phyloP scores from a whole-genome alignment of 2,888 invertebrate genomes.

The Epirrita christyi region DNA sequence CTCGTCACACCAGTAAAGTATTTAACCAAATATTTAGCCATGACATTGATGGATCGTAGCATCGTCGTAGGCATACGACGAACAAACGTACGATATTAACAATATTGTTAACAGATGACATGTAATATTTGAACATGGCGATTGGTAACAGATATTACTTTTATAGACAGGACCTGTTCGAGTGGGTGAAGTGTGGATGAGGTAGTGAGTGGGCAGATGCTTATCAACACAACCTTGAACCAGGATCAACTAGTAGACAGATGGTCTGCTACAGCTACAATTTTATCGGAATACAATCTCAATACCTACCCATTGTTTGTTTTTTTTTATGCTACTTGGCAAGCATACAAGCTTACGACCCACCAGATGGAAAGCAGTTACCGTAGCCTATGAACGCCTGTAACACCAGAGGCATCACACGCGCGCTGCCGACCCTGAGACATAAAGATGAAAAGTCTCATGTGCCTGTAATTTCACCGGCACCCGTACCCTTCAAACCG shows the following conservation, averaged over 20 bases:
- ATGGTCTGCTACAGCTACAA: too few relatives aligned
- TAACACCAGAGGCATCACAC: too few relatives aligned
- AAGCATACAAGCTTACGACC: too few relatives aligned
- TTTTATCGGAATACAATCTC: too few relatives aligned
- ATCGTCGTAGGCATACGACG: conserved; percentile 13
- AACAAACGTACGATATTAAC: conserved; percentile 19
- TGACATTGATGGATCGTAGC: conserved; percentile 58
- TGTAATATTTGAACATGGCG: conserved; percentile 22
- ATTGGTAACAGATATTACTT: conserved; percentile 15
- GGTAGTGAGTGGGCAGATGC: conserved; percentile 1
- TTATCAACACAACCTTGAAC: not conserved
- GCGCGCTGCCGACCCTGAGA: too few relatives aligned
- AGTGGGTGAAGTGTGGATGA: not conserved
- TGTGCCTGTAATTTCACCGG: too few relatives aligned
- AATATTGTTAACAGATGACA: conserved; percentile 36
- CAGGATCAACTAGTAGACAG: not conserved
- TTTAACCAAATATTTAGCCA: conserved; percentile 49
- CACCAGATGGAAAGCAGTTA: too few relatives aligned
- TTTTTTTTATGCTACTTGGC: too few relatives aligned
- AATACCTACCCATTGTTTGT: too few relatives aligned
- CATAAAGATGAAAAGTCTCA: too few relatives aligned
- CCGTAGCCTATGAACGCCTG: too few relatives aligned
- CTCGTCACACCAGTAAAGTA: conserved; percentile 23
- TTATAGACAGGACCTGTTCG: conserved; percentile 19
- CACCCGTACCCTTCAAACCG: too few relatives aligned